Conservation (phyloP, 2,888 invertebrate species). For the Leptinotarsa peninsularis region DNA sequence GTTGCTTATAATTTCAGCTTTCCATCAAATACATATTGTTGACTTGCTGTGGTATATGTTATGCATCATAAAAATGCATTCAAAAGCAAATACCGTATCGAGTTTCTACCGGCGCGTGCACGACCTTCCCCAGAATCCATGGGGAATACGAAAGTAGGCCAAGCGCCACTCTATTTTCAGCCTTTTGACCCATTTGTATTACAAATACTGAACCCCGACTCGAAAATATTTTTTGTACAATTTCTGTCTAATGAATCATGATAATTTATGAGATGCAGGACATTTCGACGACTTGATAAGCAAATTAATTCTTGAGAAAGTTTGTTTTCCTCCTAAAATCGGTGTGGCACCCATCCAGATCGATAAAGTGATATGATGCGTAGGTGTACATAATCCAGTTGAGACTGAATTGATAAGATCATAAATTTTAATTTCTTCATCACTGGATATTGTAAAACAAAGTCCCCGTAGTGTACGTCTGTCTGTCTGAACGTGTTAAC, state of each 20-base stretch:
- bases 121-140: constrained; percentile 44
- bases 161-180: constrained; percentile 34
- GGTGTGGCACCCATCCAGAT: background rate
- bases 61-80: background rate
- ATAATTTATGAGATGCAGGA: background rate
- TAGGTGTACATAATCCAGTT: background rate
- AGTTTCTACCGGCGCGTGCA: constrained; percentile 36
- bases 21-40: no score
- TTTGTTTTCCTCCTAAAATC: background rate
- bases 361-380: background rate
- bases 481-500: no score
- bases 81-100: constrained; percentile 23
- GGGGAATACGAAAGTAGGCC: constrained; percentile 31
- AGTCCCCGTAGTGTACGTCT: no score
- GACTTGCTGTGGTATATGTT: no score
- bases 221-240: constrained; percentile 31
- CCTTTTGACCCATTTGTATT: constrained; percentile 29
- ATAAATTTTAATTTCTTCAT: no score
- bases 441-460: no score
- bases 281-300: background rate
- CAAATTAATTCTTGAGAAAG: background rate
- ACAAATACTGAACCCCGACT: constrained; percentile 37
- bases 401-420: background rate
- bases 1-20: no score
- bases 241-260: constrained; percentile 4